Evolutionary conservation across 2,888 invertebrate genomes (phyloP).

Genomic region (Pyrgus malvae): DNA sequence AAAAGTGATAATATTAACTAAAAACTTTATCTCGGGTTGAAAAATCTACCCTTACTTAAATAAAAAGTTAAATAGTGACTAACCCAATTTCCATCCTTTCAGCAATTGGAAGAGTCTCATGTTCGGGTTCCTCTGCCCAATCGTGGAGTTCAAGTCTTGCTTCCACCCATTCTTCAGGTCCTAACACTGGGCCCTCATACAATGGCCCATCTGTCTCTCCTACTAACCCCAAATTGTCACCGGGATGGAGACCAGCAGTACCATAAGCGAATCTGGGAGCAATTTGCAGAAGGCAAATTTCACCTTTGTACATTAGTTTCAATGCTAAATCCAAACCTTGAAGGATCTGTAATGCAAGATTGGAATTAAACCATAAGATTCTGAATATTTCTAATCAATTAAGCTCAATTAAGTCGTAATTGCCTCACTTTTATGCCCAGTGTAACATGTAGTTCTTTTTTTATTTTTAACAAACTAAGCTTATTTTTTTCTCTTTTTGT

Average conservation of each 20-base stretch:
- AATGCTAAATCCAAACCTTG: conserved; percentile 93
- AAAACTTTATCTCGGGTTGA: neutral
- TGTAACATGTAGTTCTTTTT: too few species aligned
- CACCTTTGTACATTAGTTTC: conserved; percentile 92
- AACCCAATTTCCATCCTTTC: conserved; percentile 90
- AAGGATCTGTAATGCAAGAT: conserved; percentile 65
- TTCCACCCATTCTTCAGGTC: conserved; percentile 83
- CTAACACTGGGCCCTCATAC: conserved; percentile 81
- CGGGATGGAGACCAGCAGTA: conserved; percentile 83
- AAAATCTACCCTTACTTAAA: too few species aligned
- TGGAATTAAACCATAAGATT: too few species aligned
- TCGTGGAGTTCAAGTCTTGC: conserved; percentile 88
- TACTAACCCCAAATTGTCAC: conserved; percentile 65
- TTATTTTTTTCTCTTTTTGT: too few species aligned
- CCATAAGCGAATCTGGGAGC: conserved; percentile 93
- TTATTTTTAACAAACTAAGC: too few species aligned
- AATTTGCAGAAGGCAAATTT: conserved; percentile 87
- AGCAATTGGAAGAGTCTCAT: conserved; percentile 84
- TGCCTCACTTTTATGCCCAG: too few species aligned
- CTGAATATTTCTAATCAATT: too few species aligned
- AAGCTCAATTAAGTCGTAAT: too few species aligned
- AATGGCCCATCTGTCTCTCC: conserved; percentile 55
- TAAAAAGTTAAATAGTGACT: conserved; percentile 31
- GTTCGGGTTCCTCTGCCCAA: conserved; percentile 84
- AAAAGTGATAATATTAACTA: neutral